Percentiles rank a stretch among this genome's conserved stretches.
Conservation (phyloP, 2,113 vertebrate genomes). For the Bubo bubo region DNA sequence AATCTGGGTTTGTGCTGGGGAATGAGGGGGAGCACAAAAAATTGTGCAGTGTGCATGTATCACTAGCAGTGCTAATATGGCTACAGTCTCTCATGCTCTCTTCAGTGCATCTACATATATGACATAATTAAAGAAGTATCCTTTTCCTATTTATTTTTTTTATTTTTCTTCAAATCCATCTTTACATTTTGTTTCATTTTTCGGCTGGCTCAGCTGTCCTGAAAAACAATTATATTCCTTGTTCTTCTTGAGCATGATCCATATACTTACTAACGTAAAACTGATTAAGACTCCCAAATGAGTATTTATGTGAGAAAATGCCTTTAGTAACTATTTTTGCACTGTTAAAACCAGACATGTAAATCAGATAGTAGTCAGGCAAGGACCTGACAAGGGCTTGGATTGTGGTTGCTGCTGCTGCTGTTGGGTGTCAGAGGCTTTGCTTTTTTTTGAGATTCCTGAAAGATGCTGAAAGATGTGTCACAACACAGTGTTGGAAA, state of each 20-base stretch:
- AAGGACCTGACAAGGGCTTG: background rate
- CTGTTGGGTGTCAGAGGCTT: background rate
- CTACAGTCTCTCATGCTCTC: background rate
- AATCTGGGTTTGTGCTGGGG: background rate
- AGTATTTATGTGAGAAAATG: background rate
- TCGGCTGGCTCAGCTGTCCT: background rate
- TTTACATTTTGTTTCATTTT: background rate
- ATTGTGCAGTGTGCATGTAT: background rate
- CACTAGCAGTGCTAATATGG: background rate
- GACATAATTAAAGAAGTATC: background rate
- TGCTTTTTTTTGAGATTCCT: background rate
- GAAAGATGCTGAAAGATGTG: background rate
- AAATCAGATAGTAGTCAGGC: background rate
- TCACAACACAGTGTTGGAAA: background rate
- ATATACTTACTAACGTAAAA: background rate
- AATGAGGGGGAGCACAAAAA: background rate
- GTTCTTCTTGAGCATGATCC: background rate
- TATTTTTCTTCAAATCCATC: background rate
- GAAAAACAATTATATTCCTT: background rate
- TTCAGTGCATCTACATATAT: background rate
- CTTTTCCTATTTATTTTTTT: background rate
- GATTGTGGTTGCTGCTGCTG: background rate
- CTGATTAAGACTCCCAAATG: background rate
- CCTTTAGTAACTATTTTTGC: background rate
- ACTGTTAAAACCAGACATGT: background rate